Evolutionary conservation across 2,888 invertebrate genomes (phyloP).

Genomic region (Melanargia galathea): DNA sequence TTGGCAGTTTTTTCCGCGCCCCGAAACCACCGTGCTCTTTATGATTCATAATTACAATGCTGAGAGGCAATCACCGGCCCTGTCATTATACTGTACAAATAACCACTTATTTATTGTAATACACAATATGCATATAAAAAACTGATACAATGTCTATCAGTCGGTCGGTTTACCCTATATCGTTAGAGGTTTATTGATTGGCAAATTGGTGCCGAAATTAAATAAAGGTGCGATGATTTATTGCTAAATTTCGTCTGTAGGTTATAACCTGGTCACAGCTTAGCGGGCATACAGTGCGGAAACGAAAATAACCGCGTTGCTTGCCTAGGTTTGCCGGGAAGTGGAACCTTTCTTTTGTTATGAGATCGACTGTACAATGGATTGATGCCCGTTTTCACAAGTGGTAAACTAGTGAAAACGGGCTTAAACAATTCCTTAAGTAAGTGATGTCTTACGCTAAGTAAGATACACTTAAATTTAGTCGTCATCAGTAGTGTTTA

Average conservation of each 20-base stretch:
- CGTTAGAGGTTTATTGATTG: slow-evolving; percentile 66
- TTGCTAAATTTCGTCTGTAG: slow-evolving; percentile 32
- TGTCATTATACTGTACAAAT: slow-evolving; percentile 78
- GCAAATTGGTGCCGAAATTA: slow-evolving; percentile 43
- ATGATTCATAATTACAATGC: slow-evolving; percentile 78
- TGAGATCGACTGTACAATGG: too few relatives aligned
- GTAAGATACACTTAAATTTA: too few relatives aligned
- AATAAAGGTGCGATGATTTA: slow-evolving; percentile 38
- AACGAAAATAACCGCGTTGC: background rate
- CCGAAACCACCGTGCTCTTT: slow-evolving; percentile 62
- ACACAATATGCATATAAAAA: slow-evolving; percentile 56
- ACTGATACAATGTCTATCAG: slow-evolving; percentile 57
- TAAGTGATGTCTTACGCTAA: too few relatives aligned
- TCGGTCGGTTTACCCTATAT: slow-evolving; percentile 44
- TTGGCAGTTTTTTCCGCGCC: slow-evolving; percentile 69
- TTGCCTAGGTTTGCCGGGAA: too few relatives aligned
- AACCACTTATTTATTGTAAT: slow-evolving; percentile 65
- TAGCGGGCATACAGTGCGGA: background rate
- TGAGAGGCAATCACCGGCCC: slow-evolving; percentile 74
- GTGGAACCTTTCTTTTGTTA: too few relatives aligned
- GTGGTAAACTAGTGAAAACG: too few relatives aligned
- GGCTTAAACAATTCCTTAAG: too few relatives aligned
- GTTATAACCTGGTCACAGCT: slow-evolving; percentile 16
- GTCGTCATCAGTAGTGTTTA: too few relatives aligned
- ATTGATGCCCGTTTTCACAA: too few relatives aligned